A percentile compares a stretch with the other conserved stretches of the same genome.
Evolutionary conservation across 2,888 invertebrate species (phyloP).

Genomic region (Notodonta dromedarius): DNA sequence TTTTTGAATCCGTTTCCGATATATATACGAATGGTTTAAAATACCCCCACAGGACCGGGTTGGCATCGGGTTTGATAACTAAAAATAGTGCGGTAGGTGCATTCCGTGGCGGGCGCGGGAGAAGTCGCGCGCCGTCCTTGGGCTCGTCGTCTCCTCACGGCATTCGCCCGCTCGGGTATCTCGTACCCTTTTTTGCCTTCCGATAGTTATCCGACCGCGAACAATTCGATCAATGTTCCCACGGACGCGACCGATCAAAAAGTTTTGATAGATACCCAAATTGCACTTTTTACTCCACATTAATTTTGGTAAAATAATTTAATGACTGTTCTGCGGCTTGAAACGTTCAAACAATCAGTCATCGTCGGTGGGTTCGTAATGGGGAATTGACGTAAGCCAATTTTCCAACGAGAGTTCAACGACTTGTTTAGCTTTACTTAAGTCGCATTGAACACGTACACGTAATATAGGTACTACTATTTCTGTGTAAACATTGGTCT

Average conservation of each 20-base stretch:
- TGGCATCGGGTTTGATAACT: slow-evolving; percentile 73
- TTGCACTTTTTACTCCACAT: slow-evolving; percentile 69
- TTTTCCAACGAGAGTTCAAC: slow-evolving; percentile 39
- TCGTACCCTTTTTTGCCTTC: slow-evolving; percentile 80
- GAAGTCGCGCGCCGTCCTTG: slow-evolving; percentile 66
- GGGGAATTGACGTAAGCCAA: slow-evolving; percentile 41
- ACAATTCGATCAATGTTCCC: slow-evolving; percentile 74
- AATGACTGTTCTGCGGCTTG: slow-evolving; percentile 48
- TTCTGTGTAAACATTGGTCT: slow-evolving; percentile 25
- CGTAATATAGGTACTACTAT: slow-evolving; percentile 17
- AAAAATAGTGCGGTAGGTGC: slow-evolving; percentile 76
- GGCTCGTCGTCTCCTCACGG: slow-evolving; percentile 47
- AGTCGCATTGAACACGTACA: slow-evolving; percentile 10
- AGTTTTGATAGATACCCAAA: slow-evolving; percentile 66
- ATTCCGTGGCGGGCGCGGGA: slow-evolving; percentile 58
- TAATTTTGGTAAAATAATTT: slow-evolving; percentile 58
- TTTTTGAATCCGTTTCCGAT: no score
- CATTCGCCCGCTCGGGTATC: slow-evolving; percentile 65
- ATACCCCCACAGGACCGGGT: slow-evolving; percentile 44
- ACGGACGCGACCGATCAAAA: slow-evolving; percentile 69
- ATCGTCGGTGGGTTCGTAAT: slow-evolving; percentile 37
- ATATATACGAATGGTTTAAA: no score
- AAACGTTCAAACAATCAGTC: slow-evolving; percentile 44
- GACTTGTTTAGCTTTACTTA: slow-evolving; percentile 31
- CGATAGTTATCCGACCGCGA: slow-evolving; percentile 80